Evolutionary conservation across 2,113 vertebrate species (phyloP).

Genomic region (Rostratula benghalensis): DNA sequence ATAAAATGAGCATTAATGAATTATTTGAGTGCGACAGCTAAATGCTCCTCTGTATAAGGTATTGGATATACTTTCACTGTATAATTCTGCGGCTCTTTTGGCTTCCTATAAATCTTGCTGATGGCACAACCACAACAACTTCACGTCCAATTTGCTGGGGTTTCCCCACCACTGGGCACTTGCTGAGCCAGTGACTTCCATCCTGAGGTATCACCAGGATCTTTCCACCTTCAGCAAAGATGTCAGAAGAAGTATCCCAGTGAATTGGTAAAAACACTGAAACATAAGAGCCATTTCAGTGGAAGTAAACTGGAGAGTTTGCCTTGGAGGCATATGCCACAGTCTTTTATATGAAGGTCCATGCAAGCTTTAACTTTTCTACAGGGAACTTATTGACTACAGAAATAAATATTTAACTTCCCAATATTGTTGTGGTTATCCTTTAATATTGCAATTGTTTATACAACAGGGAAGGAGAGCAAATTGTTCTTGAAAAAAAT

Average conservation of each 20-base stretch:
- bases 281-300: not conserved
- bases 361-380: not conserved
- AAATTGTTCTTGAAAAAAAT: accelerated
- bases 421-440: accelerated
- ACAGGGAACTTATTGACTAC: not conserved
- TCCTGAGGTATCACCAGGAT: constrained; percentile 86
- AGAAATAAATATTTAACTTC: not conserved
- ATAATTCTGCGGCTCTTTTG: constrained; percentile 71
- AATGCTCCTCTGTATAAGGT: constrained; percentile 50
- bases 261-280: not conserved
- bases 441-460: not conserved
- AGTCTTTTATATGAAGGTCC: not conserved
- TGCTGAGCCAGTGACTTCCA: constrained; percentile 87
- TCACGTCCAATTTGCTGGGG: constrained; percentile 80
- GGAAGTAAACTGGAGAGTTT: not conserved
- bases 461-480: not conserved
- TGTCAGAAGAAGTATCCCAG: not conserved
- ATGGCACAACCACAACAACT: constrained; percentile 80
- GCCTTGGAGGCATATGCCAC: accelerated
- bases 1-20: not conserved
- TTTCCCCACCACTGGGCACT: constrained; percentile 72
- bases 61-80: constrained; percentile 64
- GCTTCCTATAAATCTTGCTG: constrained; percentile 75
- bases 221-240: constrained; percentile 57
- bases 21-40: not conserved